Percentiles rank a stretch among this genome's conserved stretches.
phyloP scores from a whole-genome alignment of 2,113 vertebrate species.

The Pterocles orientalis region DNA sequence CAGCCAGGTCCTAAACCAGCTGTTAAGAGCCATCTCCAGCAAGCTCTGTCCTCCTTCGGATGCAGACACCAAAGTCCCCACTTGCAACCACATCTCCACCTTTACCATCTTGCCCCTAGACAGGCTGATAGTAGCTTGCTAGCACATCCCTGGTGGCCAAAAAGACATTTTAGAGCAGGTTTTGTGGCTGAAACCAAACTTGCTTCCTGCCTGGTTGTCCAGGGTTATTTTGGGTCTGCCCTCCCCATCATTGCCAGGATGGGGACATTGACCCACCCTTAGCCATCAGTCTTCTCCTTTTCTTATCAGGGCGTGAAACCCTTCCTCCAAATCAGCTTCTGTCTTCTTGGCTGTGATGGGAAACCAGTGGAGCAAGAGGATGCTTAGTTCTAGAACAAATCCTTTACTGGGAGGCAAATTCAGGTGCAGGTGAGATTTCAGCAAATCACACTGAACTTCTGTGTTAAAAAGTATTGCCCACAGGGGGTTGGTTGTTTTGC shows the following conservation, averaged over 20 bases:
- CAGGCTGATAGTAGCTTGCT: not conserved
- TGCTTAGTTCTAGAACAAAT: not conserved
- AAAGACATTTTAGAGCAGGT: not conserved
- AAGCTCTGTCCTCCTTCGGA: not conserved
- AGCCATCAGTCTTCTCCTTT: not conserved
- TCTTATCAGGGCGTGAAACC: not conserved
- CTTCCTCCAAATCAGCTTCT: not conserved
- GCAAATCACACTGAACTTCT: not conserved
- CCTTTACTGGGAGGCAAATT: not conserved
- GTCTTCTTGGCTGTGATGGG: accelerated
- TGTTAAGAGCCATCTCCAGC: not conserved
- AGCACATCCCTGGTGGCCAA: not conserved
- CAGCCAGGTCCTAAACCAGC: not conserved
- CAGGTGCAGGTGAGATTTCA: not conserved
- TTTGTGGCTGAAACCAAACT: not conserved
- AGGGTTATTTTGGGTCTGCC: not conserved
- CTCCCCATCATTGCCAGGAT: not conserved
- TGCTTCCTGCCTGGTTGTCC: not conserved
- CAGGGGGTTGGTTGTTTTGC: accelerated
- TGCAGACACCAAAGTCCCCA: not conserved
- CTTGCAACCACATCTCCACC: not conserved
- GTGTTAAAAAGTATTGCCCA: not conserved
- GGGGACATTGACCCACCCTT: not conserved
- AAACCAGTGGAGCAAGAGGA: not conserved
- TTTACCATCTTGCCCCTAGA: not conserved